These are phyloP conservation scores for Nowickia ferox DNA, from an alignment of 2,888 invertebrate genomes.

Conservation along the genomic window DNA sequence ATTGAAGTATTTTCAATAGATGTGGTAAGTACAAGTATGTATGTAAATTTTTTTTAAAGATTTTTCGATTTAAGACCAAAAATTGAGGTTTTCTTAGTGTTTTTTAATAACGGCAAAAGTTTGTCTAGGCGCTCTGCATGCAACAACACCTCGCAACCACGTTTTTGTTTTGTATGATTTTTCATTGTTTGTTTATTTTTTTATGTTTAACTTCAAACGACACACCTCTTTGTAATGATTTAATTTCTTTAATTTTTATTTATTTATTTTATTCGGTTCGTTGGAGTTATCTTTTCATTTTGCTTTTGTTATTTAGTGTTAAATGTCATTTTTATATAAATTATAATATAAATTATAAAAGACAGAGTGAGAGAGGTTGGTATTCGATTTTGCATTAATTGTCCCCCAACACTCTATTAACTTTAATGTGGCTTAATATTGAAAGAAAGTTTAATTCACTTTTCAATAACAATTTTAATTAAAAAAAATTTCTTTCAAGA, in stretches of 20 bases:
- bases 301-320: slow-evolving; percentile 19
- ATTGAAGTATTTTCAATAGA: slow-evolving; percentile 37
- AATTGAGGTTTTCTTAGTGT: neutral
- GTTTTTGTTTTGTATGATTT: neutral
- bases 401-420: neutral
- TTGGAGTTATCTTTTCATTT: neutral
- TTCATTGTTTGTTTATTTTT: slow-evolving; percentile 49
- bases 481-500: neutral
- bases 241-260: slow-evolving; percentile 54
- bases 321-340: slow-evolving; percentile 31
- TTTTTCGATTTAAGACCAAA: neutral
- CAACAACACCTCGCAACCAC: slow-evolving; percentile 35
- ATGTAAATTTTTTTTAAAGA: neutral
- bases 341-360: slow-evolving; percentile 1
- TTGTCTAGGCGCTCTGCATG: slow-evolving; percentile 9
- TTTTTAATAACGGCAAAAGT: neutral
- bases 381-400: slow-evolving; percentile 38
- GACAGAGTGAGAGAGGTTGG: slow-evolving; percentile 16
- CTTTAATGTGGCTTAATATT: slow-evolving; percentile 1
- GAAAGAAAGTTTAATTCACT: neutral
- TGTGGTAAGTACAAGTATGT: slow-evolving; percentile 1
- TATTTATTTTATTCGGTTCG: slow-evolving; percentile 16
- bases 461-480: neutral
- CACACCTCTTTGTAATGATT: slow-evolving; percentile 58
- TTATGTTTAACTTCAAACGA: slow-evolving; percentile 42